A percentile compares a stretch with the other conserved stretches of the same genome.
Evolutionary conservation across 2,797 vertebrate species (phyloP).

Genomic region (Catostomus latipinnis): DNA sequence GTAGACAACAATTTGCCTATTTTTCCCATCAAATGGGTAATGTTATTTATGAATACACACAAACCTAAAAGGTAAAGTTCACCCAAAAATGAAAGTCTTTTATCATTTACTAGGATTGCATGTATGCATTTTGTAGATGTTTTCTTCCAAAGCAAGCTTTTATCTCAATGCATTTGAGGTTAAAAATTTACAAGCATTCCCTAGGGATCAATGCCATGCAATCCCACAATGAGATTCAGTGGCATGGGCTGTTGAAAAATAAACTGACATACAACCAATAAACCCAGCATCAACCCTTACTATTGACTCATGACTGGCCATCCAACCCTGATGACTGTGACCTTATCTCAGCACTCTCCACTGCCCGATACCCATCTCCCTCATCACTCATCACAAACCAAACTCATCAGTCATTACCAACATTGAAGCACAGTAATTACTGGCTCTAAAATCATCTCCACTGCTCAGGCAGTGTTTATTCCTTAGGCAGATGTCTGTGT

Average conservation of each 20-base stretch:
- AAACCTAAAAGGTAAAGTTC: too few species aligned
- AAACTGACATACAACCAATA: slow-evolving; percentile 35
- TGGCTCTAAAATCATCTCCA: slow-evolving; percentile 45
- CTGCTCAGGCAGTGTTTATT: slow-evolving; percentile 48
- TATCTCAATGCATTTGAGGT: too few species aligned
- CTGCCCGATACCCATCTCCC: slow-evolving; percentile 15
- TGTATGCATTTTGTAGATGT: too few species aligned
- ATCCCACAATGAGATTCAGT: too few species aligned
- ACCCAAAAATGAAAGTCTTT: too few species aligned
- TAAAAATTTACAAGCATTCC: too few species aligned
- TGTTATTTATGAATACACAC: too few species aligned
- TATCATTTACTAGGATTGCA: too few species aligned
- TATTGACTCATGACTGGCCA: slow-evolving; percentile 12
- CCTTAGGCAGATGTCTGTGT: slow-evolving; percentile 28
- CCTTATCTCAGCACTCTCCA: slow-evolving; percentile 41
- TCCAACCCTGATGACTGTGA: slow-evolving; percentile 36
- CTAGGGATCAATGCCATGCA: too few species aligned
- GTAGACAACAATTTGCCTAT: too few species aligned
- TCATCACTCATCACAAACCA: slow-evolving; percentile 46
- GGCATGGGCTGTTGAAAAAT: not conserved
- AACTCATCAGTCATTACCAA: not conserved
- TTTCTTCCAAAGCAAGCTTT: too few species aligned
- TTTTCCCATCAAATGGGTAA: too few species aligned
- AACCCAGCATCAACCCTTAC: slow-evolving; percentile 18
- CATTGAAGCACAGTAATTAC: slow-evolving; percentile 41